phyloP scores from a whole-genome alignment of 2,113 vertebrate genomes.

The Vireo altiloquus region DNA sequence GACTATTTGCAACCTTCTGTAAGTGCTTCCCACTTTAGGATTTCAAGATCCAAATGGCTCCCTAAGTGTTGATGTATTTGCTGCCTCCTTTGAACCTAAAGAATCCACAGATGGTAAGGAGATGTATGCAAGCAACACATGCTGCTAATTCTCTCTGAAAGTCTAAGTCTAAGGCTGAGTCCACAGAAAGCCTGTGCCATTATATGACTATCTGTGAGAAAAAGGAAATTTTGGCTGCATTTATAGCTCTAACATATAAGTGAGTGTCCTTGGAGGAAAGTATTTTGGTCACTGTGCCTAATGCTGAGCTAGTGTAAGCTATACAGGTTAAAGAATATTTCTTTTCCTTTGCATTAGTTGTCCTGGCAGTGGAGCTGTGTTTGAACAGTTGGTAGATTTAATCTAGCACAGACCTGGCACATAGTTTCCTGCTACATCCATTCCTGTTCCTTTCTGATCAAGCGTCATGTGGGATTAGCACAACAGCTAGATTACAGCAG shows the following conservation, averaged over 20 bases:
- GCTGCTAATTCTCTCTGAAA: neutral
- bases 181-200: neutral
- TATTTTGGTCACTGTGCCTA: neutral
- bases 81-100: neutral
- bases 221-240: neutral
- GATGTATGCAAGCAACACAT: neutral
- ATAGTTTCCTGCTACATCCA: neutral
- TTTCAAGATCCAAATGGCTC: neutral
- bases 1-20: neutral
- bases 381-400: conserved; percentile 14
- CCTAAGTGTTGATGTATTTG: neutral
- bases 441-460: neutral
- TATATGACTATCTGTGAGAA: neutral
- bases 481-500: neutral
- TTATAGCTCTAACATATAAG: neutral
- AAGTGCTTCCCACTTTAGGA: neutral
- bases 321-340: neutral
- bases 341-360: neutral
- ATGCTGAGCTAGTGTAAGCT: neutral
- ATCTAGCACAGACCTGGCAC: neutral
- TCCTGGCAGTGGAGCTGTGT: neutral
- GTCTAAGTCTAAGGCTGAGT: neutral
- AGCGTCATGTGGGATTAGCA: neutral
- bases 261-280: neutral
- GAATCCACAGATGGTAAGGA: neutral